A percentile compares a stretch with the other conserved stretches of the same genome.
phyloP scores from a whole-genome alignment of 37 sponge, comb jelly and placozoan species.

The Chondrilla cf. caribensis region DNA sequence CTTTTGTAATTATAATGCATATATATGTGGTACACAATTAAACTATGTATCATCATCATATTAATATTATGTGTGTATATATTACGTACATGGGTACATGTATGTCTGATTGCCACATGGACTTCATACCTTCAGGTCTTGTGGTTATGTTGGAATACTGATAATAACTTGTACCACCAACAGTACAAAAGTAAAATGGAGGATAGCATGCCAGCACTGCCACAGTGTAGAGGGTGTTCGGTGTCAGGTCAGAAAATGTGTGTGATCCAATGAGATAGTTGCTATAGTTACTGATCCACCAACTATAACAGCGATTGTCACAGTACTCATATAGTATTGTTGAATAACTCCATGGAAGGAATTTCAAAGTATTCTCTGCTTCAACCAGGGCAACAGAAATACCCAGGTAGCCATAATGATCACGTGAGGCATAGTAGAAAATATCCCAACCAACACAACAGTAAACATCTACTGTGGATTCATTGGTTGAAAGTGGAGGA shows the following conservation, averaged over 20 bases:
- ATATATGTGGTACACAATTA: too few relatives aligned
- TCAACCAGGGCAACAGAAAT: not conserved
- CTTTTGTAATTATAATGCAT: not conserved
- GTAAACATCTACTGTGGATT: not conserved
- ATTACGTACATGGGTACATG: not conserved
- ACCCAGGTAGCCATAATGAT: not conserved
- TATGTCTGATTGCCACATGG: too few relatives aligned
- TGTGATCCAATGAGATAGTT: slow-evolving; percentile 14
- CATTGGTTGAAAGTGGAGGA: not conserved
- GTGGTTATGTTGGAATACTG: too few relatives aligned
- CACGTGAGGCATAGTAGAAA: not conserved
- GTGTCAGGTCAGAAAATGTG: not conserved
- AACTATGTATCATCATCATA: too few relatives aligned
- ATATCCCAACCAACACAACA: not conserved
- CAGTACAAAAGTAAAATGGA: too few relatives aligned
- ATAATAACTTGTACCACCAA: too few relatives aligned
- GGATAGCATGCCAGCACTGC: not conserved
- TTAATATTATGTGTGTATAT: too few relatives aligned
- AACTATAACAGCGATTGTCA: not conserved
- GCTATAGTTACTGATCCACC: not conserved
- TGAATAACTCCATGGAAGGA: not conserved
- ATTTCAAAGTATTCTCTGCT: not conserved
- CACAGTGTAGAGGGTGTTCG: slow-evolving; percentile 5
- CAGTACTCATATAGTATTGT: not conserved
- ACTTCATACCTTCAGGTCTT: too few relatives aligned